Percentiles rank a stretch among this genome's conserved stretches.
These are phyloP conservation scores for Cerceris rybyensis DNA, from an alignment of 2,888 invertebrate genomes.

Conservation along the genomic window DNA sequence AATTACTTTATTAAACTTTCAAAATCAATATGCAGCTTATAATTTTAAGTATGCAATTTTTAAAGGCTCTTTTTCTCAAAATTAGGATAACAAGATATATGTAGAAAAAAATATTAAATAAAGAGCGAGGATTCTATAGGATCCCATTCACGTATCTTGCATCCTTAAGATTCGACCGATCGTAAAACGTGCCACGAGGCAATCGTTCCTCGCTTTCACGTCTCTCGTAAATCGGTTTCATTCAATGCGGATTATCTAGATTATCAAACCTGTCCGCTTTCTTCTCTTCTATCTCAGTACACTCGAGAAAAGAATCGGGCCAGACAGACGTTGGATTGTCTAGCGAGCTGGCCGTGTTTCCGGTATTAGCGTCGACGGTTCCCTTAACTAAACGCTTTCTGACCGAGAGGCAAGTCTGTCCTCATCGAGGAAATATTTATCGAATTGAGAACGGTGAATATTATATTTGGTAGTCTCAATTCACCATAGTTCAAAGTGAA, in stretches of 20 bases:
- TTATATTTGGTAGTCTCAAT: too few relatives aligned
- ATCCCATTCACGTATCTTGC: conserved; percentile 45
- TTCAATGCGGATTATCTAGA: conserved; percentile 58
- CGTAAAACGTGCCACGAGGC: conserved; percentile 54
- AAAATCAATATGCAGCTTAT: too few relatives aligned
- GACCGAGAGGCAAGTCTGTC: conserved; percentile 11
- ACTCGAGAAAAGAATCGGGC: background rate
- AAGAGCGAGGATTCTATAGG: conserved; percentile 20
- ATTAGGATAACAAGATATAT: too few relatives aligned
- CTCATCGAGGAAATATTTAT: conserved; percentile 1
- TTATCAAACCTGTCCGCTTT: conserved; percentile 30
- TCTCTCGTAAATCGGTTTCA: conserved; percentile 57
- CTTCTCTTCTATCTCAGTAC: background rate
- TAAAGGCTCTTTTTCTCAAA: too few relatives aligned
- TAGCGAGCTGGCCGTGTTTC: conserved; percentile 4
- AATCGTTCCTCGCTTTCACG: conserved; percentile 56
- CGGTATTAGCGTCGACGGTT: conserved; percentile 64
- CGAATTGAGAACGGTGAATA: background rate
- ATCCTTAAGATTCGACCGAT: conserved; percentile 47
- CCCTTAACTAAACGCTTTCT: conserved; percentile 45
- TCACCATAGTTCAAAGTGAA: too few relatives aligned
- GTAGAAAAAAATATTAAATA: too few relatives aligned
- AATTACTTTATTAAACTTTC: too few relatives aligned
- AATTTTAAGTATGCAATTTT: too few relatives aligned
- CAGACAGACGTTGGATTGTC: background rate